phyloP scores from a whole-genome alignment of 2,797 vertebrate species.

The Agapornis canus region DNA sequence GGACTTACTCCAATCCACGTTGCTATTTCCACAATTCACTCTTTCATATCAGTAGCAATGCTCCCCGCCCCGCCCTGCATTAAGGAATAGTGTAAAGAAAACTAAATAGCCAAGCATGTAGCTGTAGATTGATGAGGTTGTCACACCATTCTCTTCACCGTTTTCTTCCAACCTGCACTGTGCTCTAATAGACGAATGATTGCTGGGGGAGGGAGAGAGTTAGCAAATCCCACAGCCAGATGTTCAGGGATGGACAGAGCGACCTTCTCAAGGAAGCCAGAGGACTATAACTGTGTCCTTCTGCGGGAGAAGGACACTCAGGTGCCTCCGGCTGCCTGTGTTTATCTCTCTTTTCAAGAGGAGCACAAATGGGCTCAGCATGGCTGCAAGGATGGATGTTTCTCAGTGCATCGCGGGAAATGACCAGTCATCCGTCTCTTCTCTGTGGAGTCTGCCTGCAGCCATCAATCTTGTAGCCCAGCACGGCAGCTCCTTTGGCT shows the following conservation, averaged over 20 bases:
- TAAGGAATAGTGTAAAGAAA: constrained; percentile 61
- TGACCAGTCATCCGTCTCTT: constrained; percentile 83
- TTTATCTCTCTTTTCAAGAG: constrained; percentile 72
- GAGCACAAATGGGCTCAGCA: constrained; percentile 70
- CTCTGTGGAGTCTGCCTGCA: constrained; percentile 75
- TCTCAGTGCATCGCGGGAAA: constrained; percentile 78
- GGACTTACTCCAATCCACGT: constrained; percentile 36
- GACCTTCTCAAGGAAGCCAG: constrained; percentile 61
- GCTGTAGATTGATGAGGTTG: constrained; percentile 79
- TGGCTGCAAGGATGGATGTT: constrained; percentile 77
- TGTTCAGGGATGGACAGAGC: constrained; percentile 72
- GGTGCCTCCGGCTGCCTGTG: constrained; percentile 64
- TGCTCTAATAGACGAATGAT: constrained; percentile 69
- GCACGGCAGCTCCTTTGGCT: constrained; percentile 62
- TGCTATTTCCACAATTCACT: constrained; percentile 59
- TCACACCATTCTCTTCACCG: constrained; percentile 66
- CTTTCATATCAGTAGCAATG: constrained; percentile 42
- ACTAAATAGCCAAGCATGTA: constrained; percentile 66
- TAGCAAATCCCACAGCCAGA: constrained; percentile 72
- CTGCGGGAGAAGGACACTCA: constrained; percentile 51
- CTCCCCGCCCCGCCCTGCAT: background rate
- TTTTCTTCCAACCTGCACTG: constrained; percentile 61
- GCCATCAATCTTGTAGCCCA: constrained; percentile 80
- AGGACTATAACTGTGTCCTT: constrained; percentile 71
- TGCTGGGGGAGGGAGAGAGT: constrained; percentile 54